Base-by-base conservation (phyloP, 2,797 vertebrate species). In the Cynopterus sphinx region DNA sequence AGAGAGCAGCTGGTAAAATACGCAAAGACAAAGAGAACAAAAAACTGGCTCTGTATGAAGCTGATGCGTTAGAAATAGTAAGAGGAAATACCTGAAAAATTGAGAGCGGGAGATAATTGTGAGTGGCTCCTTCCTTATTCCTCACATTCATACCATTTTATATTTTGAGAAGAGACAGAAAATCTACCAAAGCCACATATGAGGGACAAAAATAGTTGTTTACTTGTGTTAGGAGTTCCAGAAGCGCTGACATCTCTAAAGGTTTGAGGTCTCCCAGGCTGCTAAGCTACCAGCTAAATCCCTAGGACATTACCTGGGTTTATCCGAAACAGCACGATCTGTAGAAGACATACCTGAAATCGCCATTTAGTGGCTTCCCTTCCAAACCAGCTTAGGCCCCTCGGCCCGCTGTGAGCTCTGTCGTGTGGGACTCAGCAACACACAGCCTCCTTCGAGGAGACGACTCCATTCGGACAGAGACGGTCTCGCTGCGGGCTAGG, bases 241-340 rank as follows among this genome's bases (percentile, higher is more conserved):
- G 11, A 61, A 33, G 36, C 9, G 0, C 77, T 70, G n/a, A 33
- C 0, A 68, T 83, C 82, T 88, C 95, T 63, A 31, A 77, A 88
- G 67, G 71, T 41, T 46, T 79, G 15, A 89, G 57, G 70, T 71
- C 31, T 39, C 68, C 51, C 74, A 46, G 67, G 33, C 31, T 78
- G 68, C 63, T n/a, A 68, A 68, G n/a, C 59, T 63, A 91, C 68
- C 43, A 36, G 4, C 59, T 79, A 81, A 81, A 91, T 85, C 87
- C 70, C 83, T 53, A 33, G n/a, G 67, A 87, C 39, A 91, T 57
- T 41, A 6, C 4, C 15, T 63, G 51, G 59, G 33, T 82, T 41
- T 19, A 71, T 74, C 81, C 49, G 70, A 94, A 95, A 94, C 15
- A 82, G 71, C 16, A 89, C 36, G 68, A 49, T 55, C n/a, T 85